Evolutionary conservation across 2,797 vertebrate species (phyloP).

Genomic region (Otolemur crassicaudatus): DNA sequence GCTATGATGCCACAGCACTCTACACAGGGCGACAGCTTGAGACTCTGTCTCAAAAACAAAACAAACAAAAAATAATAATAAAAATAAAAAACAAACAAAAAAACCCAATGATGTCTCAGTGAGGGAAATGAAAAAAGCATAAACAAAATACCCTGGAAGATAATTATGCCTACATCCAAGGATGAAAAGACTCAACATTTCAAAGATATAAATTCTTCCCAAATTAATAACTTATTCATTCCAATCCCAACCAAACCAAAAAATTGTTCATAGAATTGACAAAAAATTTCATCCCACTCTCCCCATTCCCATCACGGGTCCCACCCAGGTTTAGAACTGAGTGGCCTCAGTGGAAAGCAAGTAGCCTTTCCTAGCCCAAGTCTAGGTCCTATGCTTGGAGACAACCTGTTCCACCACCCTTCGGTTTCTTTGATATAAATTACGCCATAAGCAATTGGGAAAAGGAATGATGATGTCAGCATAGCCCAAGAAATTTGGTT

Average conservation of each 20-base stretch:
- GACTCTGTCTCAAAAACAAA: too few species aligned
- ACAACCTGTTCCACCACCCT: not conserved
- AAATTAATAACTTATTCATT: constrained; percentile 27
- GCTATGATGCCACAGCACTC: too few species aligned
- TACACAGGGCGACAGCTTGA: too few species aligned
- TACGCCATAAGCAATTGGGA: not conserved
- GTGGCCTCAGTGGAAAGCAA: not conserved
- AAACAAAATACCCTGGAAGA: not conserved
- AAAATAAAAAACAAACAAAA: too few species aligned
- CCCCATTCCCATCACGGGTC: not conserved
- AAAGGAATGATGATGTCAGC: not conserved
- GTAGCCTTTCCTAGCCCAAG: not conserved
- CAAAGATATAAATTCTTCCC: not conserved
- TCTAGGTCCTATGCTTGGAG: not conserved
- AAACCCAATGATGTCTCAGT: not conserved
- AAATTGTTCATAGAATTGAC: not conserved
- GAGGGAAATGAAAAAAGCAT: not conserved
- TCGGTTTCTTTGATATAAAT: not conserved
- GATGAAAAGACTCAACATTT: not conserved
- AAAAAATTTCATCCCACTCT: not conserved
- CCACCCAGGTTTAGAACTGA: not conserved
- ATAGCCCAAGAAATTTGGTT: not conserved
- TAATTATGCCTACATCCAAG: not conserved
- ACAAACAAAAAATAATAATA: too few species aligned
- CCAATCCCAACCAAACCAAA: not conserved